phyloP scores from a whole-genome alignment of 2,888 invertebrate species.

The Aproaerema taeniolella region DNA sequence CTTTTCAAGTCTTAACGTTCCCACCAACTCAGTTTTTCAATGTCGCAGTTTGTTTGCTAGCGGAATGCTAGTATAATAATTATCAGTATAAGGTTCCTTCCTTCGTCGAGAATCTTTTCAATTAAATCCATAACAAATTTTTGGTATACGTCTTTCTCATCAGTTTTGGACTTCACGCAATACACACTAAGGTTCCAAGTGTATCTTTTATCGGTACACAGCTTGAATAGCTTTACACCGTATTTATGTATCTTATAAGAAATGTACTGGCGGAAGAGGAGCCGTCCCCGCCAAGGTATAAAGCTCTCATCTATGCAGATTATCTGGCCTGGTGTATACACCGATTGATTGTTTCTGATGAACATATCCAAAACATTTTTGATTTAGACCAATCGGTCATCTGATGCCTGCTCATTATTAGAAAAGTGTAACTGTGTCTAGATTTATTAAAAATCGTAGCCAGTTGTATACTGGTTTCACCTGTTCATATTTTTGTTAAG shows the following conservation, averaged over 20 bases:
- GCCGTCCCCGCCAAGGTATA: not conserved
- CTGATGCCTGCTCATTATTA: not conserved
- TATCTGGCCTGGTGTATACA: not conserved
- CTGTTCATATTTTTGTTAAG: too few relatives aligned
- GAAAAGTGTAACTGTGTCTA: not conserved
- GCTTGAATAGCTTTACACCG: not conserved
- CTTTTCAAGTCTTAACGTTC: not conserved
- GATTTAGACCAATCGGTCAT: not conserved
- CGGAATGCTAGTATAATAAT: not conserved
- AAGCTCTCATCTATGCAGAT: not conserved
- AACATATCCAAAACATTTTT: not conserved
- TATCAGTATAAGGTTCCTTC: not conserved
- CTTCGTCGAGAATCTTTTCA: not conserved
- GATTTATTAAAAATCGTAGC: too few relatives aligned
- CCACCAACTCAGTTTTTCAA: not conserved
- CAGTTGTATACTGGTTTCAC: too few relatives aligned
- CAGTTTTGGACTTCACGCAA: not conserved
- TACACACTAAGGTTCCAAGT: not conserved
- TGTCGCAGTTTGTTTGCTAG: not conserved
- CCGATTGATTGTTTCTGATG: not conserved
- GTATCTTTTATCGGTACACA: not conserved
- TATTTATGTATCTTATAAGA: not conserved
- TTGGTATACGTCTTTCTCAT: not conserved
- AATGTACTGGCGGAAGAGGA: not conserved
- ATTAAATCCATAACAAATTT: not conserved